Evolutionary conservation across 2,888 invertebrate genomes (phyloP).

Genomic region (Papilio elwesi): DNA sequence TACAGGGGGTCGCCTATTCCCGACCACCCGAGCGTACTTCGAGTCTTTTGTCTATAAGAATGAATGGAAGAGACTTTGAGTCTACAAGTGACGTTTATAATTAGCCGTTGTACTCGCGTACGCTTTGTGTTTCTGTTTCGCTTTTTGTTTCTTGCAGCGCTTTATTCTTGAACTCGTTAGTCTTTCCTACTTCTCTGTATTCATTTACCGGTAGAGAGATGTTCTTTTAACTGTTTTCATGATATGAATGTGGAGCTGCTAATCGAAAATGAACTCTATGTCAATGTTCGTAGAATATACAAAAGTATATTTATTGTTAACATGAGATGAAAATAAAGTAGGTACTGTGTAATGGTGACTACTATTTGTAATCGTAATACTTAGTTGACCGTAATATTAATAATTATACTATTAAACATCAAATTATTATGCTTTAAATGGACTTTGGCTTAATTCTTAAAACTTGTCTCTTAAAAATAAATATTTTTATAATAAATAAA

Average conservation of each 20-base stretch:
- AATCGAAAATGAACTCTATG: background rate
- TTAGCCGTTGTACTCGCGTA: conserved; percentile 21
- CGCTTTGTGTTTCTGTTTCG: conserved; percentile 21
- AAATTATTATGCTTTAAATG: too few relatives aligned
- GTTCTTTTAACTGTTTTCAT: conserved; percentile 19
- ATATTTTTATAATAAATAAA: too few relatives aligned
- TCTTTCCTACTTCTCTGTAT: conserved; percentile 7
- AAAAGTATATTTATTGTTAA: background rate
- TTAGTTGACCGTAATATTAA: too few relatives aligned
- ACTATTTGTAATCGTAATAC: too few relatives aligned
- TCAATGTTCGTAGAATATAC: background rate
- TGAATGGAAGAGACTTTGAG: conserved; percentile 43
- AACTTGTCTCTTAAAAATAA: too few relatives aligned
- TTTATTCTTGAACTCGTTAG: conserved; percentile 34
- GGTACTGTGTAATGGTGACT: too few relatives aligned
- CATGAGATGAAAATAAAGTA: too few relatives aligned
- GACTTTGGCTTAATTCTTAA: too few relatives aligned
- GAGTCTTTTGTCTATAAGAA: conserved; percentile 29
- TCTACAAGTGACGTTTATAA: conserved; percentile 28
- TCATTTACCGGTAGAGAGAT: conserved; percentile 15
- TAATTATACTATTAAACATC: too few relatives aligned
- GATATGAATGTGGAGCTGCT: background rate
- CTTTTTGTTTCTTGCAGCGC: conserved; percentile 25
- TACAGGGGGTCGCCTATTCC: conserved; percentile 42
- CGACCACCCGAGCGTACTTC: conserved; percentile 44